Conservation (phyloP, 2,113 vertebrate species). For the Pipra filicauda region DNA sequence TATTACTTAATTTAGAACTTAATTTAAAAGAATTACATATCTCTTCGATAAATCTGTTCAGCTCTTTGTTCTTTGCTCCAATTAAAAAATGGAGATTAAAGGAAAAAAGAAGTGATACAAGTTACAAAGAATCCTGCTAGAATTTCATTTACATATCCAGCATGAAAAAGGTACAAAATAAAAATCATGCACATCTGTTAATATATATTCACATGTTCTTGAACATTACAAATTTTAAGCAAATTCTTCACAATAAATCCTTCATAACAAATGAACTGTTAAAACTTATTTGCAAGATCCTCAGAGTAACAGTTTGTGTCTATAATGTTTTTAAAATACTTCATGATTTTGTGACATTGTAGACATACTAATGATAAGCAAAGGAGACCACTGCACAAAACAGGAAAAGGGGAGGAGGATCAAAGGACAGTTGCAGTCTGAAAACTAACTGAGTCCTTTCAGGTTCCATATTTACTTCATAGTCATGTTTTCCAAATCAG, state of each 20-base stretch:
- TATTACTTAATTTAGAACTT: constrained; percentile 45
- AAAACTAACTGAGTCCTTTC: not conserved
- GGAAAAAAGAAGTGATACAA: not conserved
- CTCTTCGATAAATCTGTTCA: constrained; percentile 48
- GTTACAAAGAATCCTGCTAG: not conserved
- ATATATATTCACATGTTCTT: not conserved
- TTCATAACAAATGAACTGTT: not conserved
- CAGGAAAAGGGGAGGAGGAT: not conserved
- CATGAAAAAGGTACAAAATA: not conserved
- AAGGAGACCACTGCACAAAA: not conserved
- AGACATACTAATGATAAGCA: not conserved
- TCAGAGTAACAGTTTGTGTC: not conserved
- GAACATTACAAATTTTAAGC: not conserved
- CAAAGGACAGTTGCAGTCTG: not conserved
- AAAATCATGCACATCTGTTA: not conserved
- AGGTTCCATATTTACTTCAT: constrained; percentile 1
- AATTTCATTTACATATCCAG: not conserved
- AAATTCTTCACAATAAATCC: not conserved
- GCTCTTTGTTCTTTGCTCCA: constrained; percentile 37
- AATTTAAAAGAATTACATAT: constrained; percentile 42
- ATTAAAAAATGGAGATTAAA: constrained; percentile 54
- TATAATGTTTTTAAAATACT: not conserved
- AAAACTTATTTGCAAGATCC: not conserved
- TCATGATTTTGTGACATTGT: not conserved
- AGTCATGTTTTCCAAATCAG: not conserved